Conservation (phyloP, 2,113 vertebrate genomes). For the Pelvicachromis taeniatus region DNA sequence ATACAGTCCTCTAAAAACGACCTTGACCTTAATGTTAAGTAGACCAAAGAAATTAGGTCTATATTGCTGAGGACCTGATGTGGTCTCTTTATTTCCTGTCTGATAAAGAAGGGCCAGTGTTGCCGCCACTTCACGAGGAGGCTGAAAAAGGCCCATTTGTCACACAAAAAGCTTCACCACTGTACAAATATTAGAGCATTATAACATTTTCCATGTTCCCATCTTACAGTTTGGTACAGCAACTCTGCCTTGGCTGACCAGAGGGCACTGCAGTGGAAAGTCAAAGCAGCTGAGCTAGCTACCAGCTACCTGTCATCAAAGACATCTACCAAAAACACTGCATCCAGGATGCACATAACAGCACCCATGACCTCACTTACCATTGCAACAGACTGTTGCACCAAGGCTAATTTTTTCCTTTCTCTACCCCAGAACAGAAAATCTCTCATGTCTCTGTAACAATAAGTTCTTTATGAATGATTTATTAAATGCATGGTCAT, state of each 20-base stretch:
- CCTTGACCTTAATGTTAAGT: not conserved
- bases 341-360: too few relatives aligned
- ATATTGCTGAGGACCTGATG: not conserved
- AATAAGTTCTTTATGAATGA: not conserved
- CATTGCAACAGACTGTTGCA: not conserved
- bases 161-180: not conserved
- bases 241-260: not conserved
- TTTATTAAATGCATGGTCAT: not conserved
- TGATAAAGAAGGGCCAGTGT: not conserved
- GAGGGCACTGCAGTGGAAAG: not conserved
- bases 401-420: not conserved
- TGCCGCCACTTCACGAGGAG: not conserved
- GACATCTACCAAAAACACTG: not conserved
- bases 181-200: not conserved
- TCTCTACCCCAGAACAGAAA: not conserved
- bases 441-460: not conserved
- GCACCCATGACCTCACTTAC: not conserved
- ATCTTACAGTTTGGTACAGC: not conserved
- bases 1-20: not conserved
- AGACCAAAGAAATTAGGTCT: not conserved
- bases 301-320: not conserved
- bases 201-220: not conserved
- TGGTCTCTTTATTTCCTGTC: rapidly evolving
- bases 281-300: not conserved
- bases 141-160: not conserved